A percentile compares a stretch with the other conserved stretches of the same genome.
These are phyloP conservation scores for Cancer borealis DNA, from an alignment of 2,888 invertebrate genomes.

Conservation along the genomic window DNA sequence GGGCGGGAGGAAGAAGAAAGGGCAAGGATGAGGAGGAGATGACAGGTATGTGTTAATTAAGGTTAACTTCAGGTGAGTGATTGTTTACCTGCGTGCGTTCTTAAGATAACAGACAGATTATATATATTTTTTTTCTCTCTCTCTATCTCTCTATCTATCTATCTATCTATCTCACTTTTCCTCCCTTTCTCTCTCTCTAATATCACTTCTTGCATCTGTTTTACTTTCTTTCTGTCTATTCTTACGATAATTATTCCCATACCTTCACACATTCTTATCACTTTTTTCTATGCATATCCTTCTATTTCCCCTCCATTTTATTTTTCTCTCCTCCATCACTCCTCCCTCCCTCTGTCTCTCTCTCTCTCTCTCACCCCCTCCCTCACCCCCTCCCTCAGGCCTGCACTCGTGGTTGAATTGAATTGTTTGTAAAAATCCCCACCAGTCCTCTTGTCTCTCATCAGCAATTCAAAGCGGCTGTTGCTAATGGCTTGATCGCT, in stretches of 20 bases:
- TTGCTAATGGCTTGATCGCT: constrained; percentile 59
- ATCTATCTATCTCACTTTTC: not conserved
- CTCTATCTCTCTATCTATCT: not conserved
- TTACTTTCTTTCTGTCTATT: not conserved
- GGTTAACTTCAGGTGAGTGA: not conserved
- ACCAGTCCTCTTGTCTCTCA: constrained; percentile 50
- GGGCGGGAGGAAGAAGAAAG: not conserved
- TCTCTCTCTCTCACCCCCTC: not conserved
- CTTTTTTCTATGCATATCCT: not conserved
- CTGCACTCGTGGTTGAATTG: constrained; percentile 55
- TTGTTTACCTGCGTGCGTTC: not conserved
- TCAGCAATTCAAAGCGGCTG: constrained; percentile 58
- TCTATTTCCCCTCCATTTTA: not conserved
- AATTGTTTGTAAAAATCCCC: constrained; percentile 60
- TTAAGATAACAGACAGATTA: not conserved
- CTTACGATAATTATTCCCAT: not conserved
- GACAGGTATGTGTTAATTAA: not conserved
- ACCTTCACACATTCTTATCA: not conserved
- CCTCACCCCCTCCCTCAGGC: constrained; percentile 14
- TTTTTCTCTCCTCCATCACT: not conserved
- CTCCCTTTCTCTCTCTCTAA: not conserved
- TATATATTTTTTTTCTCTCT: not conserved
- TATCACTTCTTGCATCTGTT: not conserved
- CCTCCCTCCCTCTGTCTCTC: not conserved
- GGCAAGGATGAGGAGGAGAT: not conserved